Base-by-base conservation (phyloP, 64 coral and sea anemone genomes). In the Pocillopora damicornis region DNA sequence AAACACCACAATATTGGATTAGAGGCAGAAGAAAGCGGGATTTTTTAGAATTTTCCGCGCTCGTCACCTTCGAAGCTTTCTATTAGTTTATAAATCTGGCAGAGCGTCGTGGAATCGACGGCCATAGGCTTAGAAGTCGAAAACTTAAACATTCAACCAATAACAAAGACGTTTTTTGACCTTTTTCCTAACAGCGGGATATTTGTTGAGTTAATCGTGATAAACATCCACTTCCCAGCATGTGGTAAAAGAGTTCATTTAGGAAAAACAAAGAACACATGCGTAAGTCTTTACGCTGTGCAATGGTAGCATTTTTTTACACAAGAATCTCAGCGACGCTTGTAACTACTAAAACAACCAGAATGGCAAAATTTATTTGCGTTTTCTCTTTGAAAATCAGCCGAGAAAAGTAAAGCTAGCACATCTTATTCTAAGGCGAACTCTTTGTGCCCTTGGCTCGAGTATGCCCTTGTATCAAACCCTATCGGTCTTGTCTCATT, bases 221-320 rank as follows among this genome's bases (percentile, higher is more conserved):
- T 85, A 85, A 85, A 85, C 81, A 85, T 85, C 81, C 57, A 73
- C 38, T 85, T 14, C 81, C 17, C 81, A 85, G 81, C 81, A 38
- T 85, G 81, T 12, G 81, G 81, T 85, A 85, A 85, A 85, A 85
- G 42, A 85, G 64, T 85, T 85, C 81, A 85, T 85, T 85, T 85
- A 85, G 37, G 35, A 42, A 58, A 71, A 71, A 85, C 81, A 85
- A 85, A 72, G 65, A 42, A 73, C 64, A 73, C 81, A 85, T 85
- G 81, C 61, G 64, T 72, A 56, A 83, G 64, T 9, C 16, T 45
- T 20, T 73, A 16, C 35, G 12, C 22, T 37, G 26, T 45, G 63
- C 64, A 20, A 85, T 73, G 64, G 65, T 66, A 38, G 45, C 81
- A 85, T 85, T 85, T 85, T 83, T 83, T 63, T n/a, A 85, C 65